These are phyloP conservation scores for Thermophis baileyi DNA, from an alignment of 2,113 vertebrate species.

Conservation along the genomic window DNA sequence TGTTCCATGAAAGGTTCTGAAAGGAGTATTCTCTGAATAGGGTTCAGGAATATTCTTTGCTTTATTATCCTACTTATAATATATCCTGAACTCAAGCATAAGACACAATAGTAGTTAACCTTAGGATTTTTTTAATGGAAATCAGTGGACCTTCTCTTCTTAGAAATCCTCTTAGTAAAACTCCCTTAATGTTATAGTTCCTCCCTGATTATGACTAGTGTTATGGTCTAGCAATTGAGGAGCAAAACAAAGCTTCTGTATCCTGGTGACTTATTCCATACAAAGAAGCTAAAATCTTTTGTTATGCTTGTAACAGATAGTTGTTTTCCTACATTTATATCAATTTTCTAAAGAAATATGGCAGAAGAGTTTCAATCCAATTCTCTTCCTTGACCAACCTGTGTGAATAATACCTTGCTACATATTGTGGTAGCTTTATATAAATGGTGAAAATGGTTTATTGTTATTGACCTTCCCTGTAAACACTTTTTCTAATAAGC, in stretches of 20 bases:
- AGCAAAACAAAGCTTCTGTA: not conserved
- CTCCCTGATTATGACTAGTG: not conserved
- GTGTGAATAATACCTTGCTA: not conserved
- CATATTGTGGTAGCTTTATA: not conserved
- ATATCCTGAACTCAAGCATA: not conserved
- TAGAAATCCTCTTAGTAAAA: not conserved
- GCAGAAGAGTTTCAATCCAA: not conserved
- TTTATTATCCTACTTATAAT: not conserved
- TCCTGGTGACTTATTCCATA: not conserved
- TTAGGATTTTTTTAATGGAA: constrained; percentile 5
- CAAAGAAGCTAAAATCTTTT: not conserved
- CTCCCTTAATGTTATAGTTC: not conserved
- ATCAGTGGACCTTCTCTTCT: not conserved
- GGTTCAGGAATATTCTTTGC: not conserved
- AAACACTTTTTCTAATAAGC: not conserved
- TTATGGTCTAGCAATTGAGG: not conserved
- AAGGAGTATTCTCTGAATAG: constrained; percentile 11
- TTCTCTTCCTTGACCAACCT: not conserved
- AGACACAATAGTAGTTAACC: not conserved
- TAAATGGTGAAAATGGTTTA: not conserved
- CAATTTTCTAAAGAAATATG: not conserved
- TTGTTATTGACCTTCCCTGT: not conserved
- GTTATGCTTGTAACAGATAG: not conserved
- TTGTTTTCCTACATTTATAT: not conserved
- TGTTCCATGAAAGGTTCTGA: constrained; percentile 10